A percentile compares a stretch with the other conserved stretches of the same genome.
Conservation (phyloP, 2,797 vertebrate species). For the Otolemur crassicaudatus region DNA sequence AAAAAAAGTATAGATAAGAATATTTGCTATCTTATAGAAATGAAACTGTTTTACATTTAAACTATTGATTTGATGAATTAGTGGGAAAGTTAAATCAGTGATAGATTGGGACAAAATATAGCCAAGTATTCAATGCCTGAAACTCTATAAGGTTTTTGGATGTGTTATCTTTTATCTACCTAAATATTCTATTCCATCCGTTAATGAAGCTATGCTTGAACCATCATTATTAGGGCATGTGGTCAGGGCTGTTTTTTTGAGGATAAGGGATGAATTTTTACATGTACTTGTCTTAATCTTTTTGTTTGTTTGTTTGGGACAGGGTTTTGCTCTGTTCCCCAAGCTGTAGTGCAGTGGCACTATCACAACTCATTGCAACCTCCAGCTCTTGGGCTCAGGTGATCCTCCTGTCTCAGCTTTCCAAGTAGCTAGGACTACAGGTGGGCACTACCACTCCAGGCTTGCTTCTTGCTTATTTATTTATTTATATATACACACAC, state of each 20-base stretch:
- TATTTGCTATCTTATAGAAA: neutral
- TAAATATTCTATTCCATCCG: neutral
- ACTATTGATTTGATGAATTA: constrained; percentile 11
- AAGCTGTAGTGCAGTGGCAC: neutral
- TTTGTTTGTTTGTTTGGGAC: neutral
- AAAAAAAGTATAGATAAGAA: neutral
- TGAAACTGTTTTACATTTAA: constrained; percentile 1
- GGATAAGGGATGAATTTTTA: neutral
- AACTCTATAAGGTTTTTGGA: constrained; percentile 26
- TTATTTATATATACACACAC: too few relatives aligned
- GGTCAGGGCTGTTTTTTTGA: neutral
- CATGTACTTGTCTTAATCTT: neutral
- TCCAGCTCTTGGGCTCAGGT: neutral
- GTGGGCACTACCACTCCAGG: neutral
- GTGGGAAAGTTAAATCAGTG: neutral
- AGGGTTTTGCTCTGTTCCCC: neutral
- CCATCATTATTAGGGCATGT: neutral
- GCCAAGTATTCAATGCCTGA: neutral
- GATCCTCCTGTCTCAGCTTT: neutral
- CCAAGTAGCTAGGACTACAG: neutral
- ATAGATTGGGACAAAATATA: neutral
- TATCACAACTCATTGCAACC: neutral
- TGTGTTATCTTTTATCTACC: neutral
- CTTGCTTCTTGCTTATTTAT: neutral
- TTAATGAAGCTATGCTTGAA: constrained; percentile 21